Conservation (phyloP, 92 coral and sea anemone species). For the Epizoanthus illoricatus region DNA sequence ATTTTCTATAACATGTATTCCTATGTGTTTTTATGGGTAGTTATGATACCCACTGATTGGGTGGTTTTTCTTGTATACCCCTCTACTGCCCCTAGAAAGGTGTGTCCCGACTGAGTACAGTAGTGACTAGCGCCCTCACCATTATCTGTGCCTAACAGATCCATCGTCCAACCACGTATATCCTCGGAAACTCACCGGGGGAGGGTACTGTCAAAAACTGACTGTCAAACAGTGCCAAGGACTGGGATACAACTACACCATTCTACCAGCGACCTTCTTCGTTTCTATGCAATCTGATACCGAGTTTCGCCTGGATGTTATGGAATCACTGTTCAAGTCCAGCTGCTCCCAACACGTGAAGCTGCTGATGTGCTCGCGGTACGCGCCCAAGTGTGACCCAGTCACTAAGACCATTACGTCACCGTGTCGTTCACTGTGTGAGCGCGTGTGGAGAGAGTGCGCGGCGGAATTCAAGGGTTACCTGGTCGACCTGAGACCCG, state of each 20-base stretch:
- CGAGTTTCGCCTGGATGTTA: background rate
- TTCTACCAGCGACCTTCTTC: conserved; percentile 29
- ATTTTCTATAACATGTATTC: no score
- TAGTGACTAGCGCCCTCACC: no score
- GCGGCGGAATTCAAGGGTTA: background rate
- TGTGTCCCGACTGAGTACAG: no score
- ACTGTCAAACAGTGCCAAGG: conserved; percentile 20
- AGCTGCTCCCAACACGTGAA: conserved; percentile 14
- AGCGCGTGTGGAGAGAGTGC: conserved; percentile 20
- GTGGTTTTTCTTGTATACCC: no score
- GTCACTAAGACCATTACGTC: background rate
- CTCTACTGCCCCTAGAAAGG: no score
- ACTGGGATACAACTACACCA: conserved; percentile 30
- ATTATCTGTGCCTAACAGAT: background rate
- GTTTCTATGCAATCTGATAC: conserved; percentile 18
- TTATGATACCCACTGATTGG: no score
- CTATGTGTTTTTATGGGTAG: no score
- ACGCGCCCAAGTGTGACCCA: conserved; percentile 28
- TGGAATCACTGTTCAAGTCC: conserved; percentile 7
- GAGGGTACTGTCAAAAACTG: conserved; percentile 33
- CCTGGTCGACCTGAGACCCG: conserved; percentile 5
- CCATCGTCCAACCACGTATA: conserved; percentile 13
- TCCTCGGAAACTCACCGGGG: conserved; percentile 32
- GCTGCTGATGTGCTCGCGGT: conserved; percentile 23
- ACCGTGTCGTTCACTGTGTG: conserved; percentile 18